Evolutionary conservation across 2,888 invertebrate species (phyloP), one percentile per base, ranked within the genome.

Genomic region (Spilosoma lubricipeda): DNA sequence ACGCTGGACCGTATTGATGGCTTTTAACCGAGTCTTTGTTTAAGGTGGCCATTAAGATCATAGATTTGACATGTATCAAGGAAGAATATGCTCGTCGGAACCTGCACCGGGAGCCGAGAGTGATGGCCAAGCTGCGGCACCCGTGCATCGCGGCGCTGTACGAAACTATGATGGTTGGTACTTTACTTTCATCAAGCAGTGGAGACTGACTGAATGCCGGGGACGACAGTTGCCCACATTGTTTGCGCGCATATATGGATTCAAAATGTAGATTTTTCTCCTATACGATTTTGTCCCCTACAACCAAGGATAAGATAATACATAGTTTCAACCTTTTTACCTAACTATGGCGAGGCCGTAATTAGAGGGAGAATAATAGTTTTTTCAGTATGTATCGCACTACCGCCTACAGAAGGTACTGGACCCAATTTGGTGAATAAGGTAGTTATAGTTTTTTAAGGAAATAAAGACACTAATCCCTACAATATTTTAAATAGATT

Each of bases 31-130:
- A 42, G 67, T 67, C 3, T 76, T 39, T 83, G 33, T 81, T 80
- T 72, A 90, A 97, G 97, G 97, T 98, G 86, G 98, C 98, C 27
- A 96, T 98, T 74, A 98, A 98, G 93, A 96, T 98, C 85, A 97
- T 98, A 88, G 97, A 98, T 90, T 95, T 97, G 78, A 96, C 96
- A 67, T 96, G 96, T 85, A 97, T 98, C 85, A 97, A 97, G 84
- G 97, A 98, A 89, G 97, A 97, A 78, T 98, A 98, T 89, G 97
- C 97, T 1, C 95, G 97, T 18, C 96, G 96, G 75, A 97, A 98
- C 93, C 92, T 98, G 77, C 97, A 97, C 86, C 95, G 98, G 59
- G 98, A 98, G 90, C 97, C 97, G 5, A 94, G 96, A 70, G 96
- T 98, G 67, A 96, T 98, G 96, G 96, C 97, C 7, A 96, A 96